Base-by-base conservation (phyloP, 2,888 invertebrate species). In the Ephialtes manifestator region DNA sequence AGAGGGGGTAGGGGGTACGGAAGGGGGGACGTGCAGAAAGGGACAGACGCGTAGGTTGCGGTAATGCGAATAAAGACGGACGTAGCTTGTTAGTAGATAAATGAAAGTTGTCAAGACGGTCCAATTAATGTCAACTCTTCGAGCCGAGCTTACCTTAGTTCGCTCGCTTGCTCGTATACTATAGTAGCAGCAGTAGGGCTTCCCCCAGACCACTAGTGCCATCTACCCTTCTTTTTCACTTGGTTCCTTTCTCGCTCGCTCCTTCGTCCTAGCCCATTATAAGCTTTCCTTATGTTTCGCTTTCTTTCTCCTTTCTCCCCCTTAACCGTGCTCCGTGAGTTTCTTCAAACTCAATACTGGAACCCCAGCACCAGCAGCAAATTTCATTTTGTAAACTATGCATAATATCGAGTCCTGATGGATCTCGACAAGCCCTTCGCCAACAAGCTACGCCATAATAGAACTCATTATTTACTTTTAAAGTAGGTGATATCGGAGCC, bases 71-170 rank as follows among this genome's bases (percentile, higher is more conserved):
- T 91, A 90, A 90, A 92, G 91, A 92, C 91, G 92, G 91, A 93
- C 91, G 91, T 92, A 93, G 91, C 93, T 93, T 93, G 93, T 93
- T 93, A 93, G 92, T 90, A 92, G 93, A 93, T 93, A 92, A 93
- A 93, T 93, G 93, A 93, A 93, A 93, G 92, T 93, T 93, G 93
- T 93, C 93, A 93, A 93, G 93, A 90, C 92, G 93, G 92, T 93
- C 93, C 93, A 93, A 93, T 93, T 93, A 93, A 93, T 93, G 92
- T 93, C 93, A 93, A 93, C 93, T 93, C 92, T 92, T 93, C 91
- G 89, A 91, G 90, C 89, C 85, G 89, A 91, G 92, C 92, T 92
- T 93, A 92, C 91, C 89, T 88, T 89, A 89, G 92, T 90, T 92
- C 92, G 92, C 55, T 83, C 83, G 48, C 67, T 71, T 70, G 39